Percentiles rank a stretch among this genome's conserved stretches.
These are phyloP conservation scores for Gasterosteus aculeatus DNA, from an alignment of 2,113 vertebrate species.

Conservation along the genomic window DNA sequence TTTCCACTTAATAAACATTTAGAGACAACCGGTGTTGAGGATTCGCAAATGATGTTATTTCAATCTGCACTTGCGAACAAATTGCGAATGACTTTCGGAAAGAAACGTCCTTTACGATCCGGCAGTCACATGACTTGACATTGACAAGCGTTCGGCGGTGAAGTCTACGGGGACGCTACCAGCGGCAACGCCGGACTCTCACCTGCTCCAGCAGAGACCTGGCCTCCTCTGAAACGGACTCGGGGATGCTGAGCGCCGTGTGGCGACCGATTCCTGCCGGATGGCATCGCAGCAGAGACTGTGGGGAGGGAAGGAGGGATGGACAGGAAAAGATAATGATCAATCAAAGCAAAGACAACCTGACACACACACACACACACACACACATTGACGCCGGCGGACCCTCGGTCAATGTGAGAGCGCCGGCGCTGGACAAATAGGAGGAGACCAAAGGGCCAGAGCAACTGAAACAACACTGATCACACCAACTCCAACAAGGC, in stretches of 20 bases:
- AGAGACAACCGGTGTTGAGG: too few relatives aligned
- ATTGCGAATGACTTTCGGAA: not conserved
- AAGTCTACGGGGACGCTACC: not conserved
- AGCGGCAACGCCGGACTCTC: not conserved
- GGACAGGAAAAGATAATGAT: constrained; percentile 60
- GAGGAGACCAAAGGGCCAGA: constrained; percentile 57
- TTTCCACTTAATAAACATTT: too few relatives aligned
- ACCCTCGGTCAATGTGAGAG: constrained; percentile 43
- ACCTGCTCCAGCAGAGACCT: constrained; percentile 95
- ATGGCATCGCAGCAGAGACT: constrained; percentile 90
- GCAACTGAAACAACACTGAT: constrained; percentile 79
- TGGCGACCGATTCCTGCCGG: constrained; percentile 95
- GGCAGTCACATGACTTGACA: too few relatives aligned
- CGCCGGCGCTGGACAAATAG: constrained; percentile 58
- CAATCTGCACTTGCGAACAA: not conserved
- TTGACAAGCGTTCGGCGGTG: too few relatives aligned
- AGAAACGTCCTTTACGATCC: not conserved
- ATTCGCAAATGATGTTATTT: not conserved
- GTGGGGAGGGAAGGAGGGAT: constrained; percentile 40
- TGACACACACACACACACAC: constrained; percentile 1
- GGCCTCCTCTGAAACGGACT: constrained; percentile 92
- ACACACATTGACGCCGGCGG: constrained; percentile 35
- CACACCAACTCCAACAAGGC: constrained; percentile 49
- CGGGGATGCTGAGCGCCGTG: constrained; percentile 91
- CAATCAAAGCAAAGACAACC: constrained; percentile 52